Evolutionary conservation across 1,140 invertebrate genomes (phyloP).

Genomic region (Phortica variegata): DNA sequence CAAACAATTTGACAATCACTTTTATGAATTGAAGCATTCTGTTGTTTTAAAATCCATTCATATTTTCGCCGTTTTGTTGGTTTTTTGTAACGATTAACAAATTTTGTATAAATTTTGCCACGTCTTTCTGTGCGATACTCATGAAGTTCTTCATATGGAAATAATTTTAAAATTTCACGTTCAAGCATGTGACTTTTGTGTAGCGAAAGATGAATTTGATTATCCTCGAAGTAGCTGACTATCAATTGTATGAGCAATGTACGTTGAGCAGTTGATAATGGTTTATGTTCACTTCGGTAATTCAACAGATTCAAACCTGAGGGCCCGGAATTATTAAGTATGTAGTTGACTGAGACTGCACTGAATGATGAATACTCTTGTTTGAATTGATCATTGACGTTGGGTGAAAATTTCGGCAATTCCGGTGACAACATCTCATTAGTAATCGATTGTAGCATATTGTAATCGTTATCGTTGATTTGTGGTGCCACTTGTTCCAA

Average conservation of each 20-base stretch:
- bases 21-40: no score
- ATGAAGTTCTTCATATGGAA: constrained; percentile 36
- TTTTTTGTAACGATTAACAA: no score
- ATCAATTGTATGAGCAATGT: constrained; percentile 40
- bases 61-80: no score
- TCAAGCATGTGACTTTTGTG: constrained; percentile 44
- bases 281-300: constrained; percentile 27
- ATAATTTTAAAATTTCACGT: constrained; percentile 38
- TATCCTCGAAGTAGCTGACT: constrained; percentile 44
- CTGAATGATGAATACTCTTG: background rate
- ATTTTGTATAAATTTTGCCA: constrained; percentile 48
- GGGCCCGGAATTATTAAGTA: constrained; percentile 25
- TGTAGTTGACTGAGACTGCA: constrained; percentile 28
- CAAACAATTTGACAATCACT: no score
- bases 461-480: no score
- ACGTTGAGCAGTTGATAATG: constrained; percentile 32
- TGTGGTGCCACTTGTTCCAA: constrained; percentile 20
- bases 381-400: background rate
- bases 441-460: no score
- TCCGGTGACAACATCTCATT: no score
- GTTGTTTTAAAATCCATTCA: no score
- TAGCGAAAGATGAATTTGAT: constrained; percentile 40
- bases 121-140: constrained; percentile 46
- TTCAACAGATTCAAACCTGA: constrained; percentile 31
- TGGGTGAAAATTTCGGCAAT: background rate